Evolutionary conservation across 2,113 vertebrate species (phyloP).

Genomic region (Telmatochromis brachygnathus): DNA sequence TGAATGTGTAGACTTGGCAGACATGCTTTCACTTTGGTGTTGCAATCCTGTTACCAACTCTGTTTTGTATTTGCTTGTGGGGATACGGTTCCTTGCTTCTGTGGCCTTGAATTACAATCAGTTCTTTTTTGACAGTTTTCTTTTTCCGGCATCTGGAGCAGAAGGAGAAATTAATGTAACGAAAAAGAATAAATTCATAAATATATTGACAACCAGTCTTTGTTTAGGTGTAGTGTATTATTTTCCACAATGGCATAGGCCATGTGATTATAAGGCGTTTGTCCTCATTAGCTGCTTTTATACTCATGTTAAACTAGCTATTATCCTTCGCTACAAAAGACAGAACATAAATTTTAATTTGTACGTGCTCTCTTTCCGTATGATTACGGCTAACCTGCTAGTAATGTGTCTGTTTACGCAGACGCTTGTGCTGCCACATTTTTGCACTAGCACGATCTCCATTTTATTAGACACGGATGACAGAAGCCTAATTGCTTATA

Average conservation of each 20-base stretch:
- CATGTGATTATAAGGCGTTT: neutral
- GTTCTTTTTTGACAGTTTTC: conserved; percentile 37
- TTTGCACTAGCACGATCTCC: conserved; percentile 1
- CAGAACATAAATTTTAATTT: conserved; percentile 3
- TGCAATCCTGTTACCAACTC: conserved; percentile 66
- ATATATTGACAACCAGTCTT: conserved; percentile 28
- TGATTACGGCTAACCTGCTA: neutral
- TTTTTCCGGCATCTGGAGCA: conserved; percentile 35
- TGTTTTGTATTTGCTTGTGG: conserved; percentile 64
- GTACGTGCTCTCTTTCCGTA: neutral
- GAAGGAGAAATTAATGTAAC: conserved; percentile 30
- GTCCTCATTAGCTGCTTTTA: neutral
- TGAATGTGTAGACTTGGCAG: conserved; percentile 67
- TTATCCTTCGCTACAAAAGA: neutral
- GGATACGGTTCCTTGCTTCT: conserved; percentile 65
- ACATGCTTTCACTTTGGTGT: conserved; percentile 65
- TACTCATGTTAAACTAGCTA: neutral
- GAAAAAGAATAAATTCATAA: conserved; percentile 48
- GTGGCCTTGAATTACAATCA: conserved; percentile 69
- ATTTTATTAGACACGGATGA: conserved; percentile 37
- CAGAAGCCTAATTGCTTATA: conserved; percentile 46
- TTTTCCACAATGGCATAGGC: neutral
- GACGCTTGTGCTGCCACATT: neutral
- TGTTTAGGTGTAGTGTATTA: neutral
- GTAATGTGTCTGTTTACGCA: neutral